These are phyloP conservation scores for Cosmia pyralina DNA, from an alignment of 2,888 invertebrate species.

Conservation along the genomic window DNA sequence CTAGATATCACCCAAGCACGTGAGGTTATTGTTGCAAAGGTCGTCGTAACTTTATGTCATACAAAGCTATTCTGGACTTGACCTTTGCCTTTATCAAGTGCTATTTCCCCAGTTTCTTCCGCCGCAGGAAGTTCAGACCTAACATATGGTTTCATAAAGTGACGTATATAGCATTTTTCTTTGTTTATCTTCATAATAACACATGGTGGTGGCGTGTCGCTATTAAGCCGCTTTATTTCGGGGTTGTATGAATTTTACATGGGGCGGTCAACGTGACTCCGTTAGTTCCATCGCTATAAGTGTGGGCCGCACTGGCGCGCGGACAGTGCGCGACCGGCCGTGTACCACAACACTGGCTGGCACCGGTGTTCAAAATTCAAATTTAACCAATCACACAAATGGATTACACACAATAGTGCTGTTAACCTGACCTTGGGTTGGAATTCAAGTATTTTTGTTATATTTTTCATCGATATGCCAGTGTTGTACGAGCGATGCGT, in stretches of 20 bases:
- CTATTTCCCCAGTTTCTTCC: conserved; percentile 49
- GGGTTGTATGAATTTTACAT: conserved; percentile 84
- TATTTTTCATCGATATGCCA: conserved; percentile 77
- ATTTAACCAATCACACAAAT: conserved; percentile 74
- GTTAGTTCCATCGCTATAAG: conserved; percentile 83
- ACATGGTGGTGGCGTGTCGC: conserved; percentile 75
- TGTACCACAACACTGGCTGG: conserved; percentile 85
- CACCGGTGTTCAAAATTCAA: conserved; percentile 76
- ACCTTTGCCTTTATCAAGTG: conserved; percentile 68
- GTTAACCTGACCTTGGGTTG: conserved; percentile 79
- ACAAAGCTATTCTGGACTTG: conserved; percentile 63
- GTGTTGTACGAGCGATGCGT: conserved; percentile 83
- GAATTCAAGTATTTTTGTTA: conserved; percentile 65
- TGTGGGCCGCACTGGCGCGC: conserved; percentile 78
- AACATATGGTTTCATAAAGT: conserved; percentile 65
- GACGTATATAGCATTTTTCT: conserved; percentile 68
- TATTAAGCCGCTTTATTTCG: conserved; percentile 73
- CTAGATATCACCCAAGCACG: conserved; percentile 41
- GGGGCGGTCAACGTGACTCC: conserved; percentile 80
- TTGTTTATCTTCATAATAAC: conserved; percentile 76
- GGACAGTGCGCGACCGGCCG: conserved; percentile 88
- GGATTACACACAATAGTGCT: conserved; percentile 80
- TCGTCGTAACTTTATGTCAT: conserved; percentile 53
- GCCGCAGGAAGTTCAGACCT: conserved; percentile 53
- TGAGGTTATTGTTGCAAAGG: conserved; percentile 61